A percentile compares a stretch with the other conserved stretches of the same genome.
phyloP scores from a whole-genome alignment of 2,888 invertebrate genomes.

The Phengaris arion region DNA sequence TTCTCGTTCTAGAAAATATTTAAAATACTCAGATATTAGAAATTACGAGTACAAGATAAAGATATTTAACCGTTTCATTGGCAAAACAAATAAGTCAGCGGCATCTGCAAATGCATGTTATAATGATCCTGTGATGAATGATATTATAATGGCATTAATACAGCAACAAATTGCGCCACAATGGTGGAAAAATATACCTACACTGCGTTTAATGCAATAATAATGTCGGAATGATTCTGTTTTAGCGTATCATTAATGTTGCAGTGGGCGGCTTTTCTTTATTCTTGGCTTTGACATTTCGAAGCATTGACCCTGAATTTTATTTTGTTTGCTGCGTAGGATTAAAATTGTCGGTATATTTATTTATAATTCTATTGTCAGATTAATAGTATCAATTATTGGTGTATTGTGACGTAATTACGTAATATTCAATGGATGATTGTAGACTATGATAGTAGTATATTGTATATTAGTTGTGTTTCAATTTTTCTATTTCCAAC shows the following conservation, averaged over 20 bases:
- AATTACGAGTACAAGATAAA: too few relatives aligned
- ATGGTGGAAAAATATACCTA: slow-evolving; percentile 18
- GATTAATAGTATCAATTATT: not conserved
- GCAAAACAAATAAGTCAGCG: slow-evolving; percentile 2
- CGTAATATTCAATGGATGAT: too few relatives aligned
- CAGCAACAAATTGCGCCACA: not conserved
- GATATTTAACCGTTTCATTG: not conserved
- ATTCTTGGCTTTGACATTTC: slow-evolving; percentile 22
- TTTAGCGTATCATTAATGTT: slow-evolving; percentile 4
- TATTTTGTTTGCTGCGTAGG: slow-evolving; percentile 2
- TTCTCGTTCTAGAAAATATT: too few relatives aligned
- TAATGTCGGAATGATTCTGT: not conserved
- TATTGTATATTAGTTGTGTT: too few relatives aligned
- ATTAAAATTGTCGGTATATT: not conserved
- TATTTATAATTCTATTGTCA: slow-evolving; percentile 8
- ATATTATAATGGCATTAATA: slow-evolving; percentile 7
- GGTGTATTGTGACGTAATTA: too few relatives aligned
- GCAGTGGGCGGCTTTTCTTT: slow-evolving; percentile 11
- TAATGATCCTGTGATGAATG: slow-evolving; percentile 11
- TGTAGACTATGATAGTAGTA: too few relatives aligned
- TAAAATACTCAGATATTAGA: too few relatives aligned
- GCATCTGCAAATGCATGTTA: not conserved
- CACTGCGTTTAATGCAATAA: not conserved
- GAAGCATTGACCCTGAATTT: slow-evolving; percentile 22
- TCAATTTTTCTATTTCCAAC: too few relatives aligned